Evolutionary conservation across 2,113 vertebrate species (phyloP).

Genomic region (Actinemys pallida): DNA sequence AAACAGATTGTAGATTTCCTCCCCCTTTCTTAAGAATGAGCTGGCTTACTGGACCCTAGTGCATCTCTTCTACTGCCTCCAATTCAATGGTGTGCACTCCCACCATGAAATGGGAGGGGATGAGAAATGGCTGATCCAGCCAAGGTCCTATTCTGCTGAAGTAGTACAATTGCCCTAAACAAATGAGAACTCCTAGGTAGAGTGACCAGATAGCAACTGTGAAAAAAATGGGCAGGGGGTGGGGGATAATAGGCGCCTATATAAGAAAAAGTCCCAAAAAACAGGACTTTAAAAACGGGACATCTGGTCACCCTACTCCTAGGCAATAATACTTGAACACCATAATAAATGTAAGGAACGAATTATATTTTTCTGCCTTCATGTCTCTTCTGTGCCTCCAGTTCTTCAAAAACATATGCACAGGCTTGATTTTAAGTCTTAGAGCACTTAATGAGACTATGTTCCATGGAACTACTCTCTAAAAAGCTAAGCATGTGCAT

Average conservation of each 20-base stretch:
- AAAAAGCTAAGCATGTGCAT: neutral
- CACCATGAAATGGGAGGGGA: neutral
- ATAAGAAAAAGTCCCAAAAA: too few species aligned
- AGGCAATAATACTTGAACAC: neutral
- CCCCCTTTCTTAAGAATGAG: neutral
- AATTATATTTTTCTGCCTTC: neutral
- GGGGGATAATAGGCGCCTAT: too few species aligned
- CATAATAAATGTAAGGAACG: neutral
- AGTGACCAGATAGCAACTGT: too few species aligned
- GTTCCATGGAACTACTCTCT: fast-evolving
- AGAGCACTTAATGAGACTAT: neutral
- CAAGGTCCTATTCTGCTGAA: neutral
- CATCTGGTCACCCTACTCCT: too few species aligned
- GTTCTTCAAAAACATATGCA: neutral
- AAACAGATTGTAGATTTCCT: neutral
- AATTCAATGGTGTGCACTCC: neutral
- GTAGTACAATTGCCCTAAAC: neutral
- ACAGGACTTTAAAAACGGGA: too few species aligned
- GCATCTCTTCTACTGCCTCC: neutral
- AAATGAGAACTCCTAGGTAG: neutral
- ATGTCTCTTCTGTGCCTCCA: neutral
- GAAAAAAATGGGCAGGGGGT: too few species aligned
- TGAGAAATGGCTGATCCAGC: neutral
- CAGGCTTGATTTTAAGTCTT: neutral
- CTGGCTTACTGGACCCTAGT: neutral